Conservation (phyloP, 2,113 vertebrate genomes). For the Pygoscelis antarcticus region DNA sequence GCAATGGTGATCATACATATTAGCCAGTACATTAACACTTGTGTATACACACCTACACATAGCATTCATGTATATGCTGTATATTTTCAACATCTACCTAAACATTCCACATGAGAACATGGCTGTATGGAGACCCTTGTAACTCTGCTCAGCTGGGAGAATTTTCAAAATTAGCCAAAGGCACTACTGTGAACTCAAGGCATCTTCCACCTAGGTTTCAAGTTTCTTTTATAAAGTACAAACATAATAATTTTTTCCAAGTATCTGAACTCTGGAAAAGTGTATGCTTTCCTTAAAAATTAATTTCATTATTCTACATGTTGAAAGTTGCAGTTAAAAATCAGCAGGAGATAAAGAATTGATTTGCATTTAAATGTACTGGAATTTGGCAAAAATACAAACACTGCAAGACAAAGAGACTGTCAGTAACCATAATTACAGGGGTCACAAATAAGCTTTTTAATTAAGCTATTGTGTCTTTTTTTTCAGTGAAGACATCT, state of each 20-base stretch:
- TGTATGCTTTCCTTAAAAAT: neutral
- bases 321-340: neutral
- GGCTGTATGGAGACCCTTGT: neutral
- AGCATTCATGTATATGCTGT: neutral
- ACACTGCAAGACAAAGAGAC: neutral
- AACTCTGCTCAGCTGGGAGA: neutral
- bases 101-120: neutral
- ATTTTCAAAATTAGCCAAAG: neutral
- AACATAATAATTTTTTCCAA: neutral
- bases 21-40: neutral
- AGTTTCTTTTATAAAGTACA: neutral
- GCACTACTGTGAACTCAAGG: neutral
- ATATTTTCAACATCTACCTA: neutral
- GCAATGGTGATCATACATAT: neutral
- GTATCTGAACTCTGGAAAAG: neutral
- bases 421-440: neutral
- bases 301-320: neutral
- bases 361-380: neutral
- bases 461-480: neutral
- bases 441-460: neutral
- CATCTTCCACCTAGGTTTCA: neutral
- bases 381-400: slow-evolving; percentile 23
- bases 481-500: neutral
- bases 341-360: neutral
- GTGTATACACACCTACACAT: too few relatives aligned